Percentiles rank a stretch among this genome's conserved stretches.
Conservation (phyloP, 2,113 vertebrate species). For the Chloropsis hardwickii region DNA sequence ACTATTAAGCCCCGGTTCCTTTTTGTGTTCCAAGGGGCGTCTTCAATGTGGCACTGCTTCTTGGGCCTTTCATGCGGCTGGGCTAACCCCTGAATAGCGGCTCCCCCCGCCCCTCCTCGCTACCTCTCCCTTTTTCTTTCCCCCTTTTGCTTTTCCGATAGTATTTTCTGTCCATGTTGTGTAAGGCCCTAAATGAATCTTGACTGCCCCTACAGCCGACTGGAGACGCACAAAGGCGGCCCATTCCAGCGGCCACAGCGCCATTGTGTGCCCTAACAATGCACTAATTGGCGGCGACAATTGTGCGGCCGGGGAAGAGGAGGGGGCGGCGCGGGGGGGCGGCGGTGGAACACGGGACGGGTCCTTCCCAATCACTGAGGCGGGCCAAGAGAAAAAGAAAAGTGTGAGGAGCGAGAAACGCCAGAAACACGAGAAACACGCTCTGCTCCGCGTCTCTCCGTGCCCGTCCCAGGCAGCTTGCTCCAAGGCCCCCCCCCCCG, state of each 20-base stretch:
- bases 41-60: conserved; percentile 67
- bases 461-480: background rate
- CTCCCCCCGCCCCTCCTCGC: background rate
- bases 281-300: conserved; percentile 97
- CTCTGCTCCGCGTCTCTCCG: background rate
- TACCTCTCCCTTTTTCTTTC: conserved; percentile 44
- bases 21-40: conserved; percentile 69
- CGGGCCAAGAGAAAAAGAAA: conserved; percentile 62
- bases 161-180: conserved; percentile 87
- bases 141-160: conserved; percentile 84
- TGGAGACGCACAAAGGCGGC: conserved; percentile 91
- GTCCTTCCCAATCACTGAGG: conserved; percentile 83
- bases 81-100: conserved; percentile 71
- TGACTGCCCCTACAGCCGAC: conserved; percentile 91
- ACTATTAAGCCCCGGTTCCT: conserved; percentile 70
- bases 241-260: conserved; percentile 85
- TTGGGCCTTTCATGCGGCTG: conserved; percentile 70
- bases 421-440: background rate
- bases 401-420: background rate
- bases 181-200: conserved; percentile 90
- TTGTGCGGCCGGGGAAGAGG: conserved; percentile 63
- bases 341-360: conserved; percentile 55
- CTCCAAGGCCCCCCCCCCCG: background rate
- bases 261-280: conserved; percentile 90
- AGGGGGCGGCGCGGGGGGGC: background rate